Conservation (phyloP, 2,888 invertebrate species). For the Rhynchonema sp. region DNA sequence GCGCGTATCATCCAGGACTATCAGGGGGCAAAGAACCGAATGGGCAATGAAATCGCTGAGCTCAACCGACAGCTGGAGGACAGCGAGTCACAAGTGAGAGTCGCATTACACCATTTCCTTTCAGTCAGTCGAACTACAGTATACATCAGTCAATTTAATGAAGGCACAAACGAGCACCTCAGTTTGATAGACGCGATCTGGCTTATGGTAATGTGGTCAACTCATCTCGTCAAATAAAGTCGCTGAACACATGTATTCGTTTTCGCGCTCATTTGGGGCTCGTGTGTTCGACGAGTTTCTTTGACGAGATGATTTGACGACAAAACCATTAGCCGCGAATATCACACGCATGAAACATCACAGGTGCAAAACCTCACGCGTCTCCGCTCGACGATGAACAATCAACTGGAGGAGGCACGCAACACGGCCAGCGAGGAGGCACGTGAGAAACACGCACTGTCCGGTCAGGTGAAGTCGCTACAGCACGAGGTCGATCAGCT, state of each 20-base stretch:
- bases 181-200: no score
- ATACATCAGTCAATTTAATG: no score
- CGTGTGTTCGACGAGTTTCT: no score
- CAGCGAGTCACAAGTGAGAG: constrained; percentile 88
- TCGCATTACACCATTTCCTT: no score
- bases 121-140: no score
- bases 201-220: no score
- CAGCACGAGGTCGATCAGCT: constrained; percentile 96
- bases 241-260: no score
- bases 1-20: constrained; percentile 91
- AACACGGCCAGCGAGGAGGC: constrained; percentile 90
- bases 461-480: constrained; percentile 81
- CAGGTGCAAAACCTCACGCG: constrained; percentile 61
- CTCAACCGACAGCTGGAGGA: constrained; percentile 90
- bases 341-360: neutral
- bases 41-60: constrained; percentile 91
- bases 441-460: constrained; percentile 22
- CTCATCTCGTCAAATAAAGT: no score
- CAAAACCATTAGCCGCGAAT: neutral
- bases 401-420: constrained; percentile 94
- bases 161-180: no score
- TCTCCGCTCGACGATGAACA: constrained; percentile 67
- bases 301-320: no score
- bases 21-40: constrained; percentile 59
- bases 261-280: no score